Conservation (phyloP, 2,113 vertebrate species). For the Cryptotis parvus region DNA sequence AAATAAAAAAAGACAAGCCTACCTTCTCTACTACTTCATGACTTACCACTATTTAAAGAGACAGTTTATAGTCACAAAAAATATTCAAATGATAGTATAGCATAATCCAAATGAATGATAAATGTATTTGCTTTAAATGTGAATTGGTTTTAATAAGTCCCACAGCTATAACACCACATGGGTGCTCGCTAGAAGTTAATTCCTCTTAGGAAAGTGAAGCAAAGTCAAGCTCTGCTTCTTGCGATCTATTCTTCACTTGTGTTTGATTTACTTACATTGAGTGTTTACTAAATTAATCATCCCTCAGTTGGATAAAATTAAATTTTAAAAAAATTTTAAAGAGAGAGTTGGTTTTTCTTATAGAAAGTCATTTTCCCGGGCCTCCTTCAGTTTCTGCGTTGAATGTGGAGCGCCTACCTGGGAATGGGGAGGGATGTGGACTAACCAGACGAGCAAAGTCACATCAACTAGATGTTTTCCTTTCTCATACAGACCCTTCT, state of each 20-base stretch:
- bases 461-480: background rate
- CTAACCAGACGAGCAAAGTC: slow-evolving; percentile 10
- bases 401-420: background rate
- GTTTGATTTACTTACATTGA: slow-evolving; percentile 39
- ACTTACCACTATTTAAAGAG: slow-evolving; percentile 28
- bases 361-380: slow-evolving; percentile 35
- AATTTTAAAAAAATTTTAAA: too few relatives aligned
- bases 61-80: slow-evolving; percentile 32
- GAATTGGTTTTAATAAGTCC: too few relatives aligned
- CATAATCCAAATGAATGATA: slow-evolving; percentile 17
- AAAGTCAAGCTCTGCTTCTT: background rate
- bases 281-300: slow-evolving; percentile 55
- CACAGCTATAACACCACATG: background rate
- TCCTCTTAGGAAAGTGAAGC: slow-evolving; percentile 42
- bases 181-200: slow-evolving; percentile 15
- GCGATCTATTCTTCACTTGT: background rate
- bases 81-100: slow-evolving; percentile 27
- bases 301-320: background rate
- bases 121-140: too few relatives aligned
- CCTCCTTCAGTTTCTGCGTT: background rate
- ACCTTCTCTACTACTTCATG: background rate
- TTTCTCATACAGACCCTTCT: background rate
- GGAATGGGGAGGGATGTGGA: too few relatives aligned
- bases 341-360: background rate
- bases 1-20: slow-evolving; percentile 25